phyloP scores from a whole-genome alignment of 2,797 vertebrate species.

The Clarias pachynema region DNA sequence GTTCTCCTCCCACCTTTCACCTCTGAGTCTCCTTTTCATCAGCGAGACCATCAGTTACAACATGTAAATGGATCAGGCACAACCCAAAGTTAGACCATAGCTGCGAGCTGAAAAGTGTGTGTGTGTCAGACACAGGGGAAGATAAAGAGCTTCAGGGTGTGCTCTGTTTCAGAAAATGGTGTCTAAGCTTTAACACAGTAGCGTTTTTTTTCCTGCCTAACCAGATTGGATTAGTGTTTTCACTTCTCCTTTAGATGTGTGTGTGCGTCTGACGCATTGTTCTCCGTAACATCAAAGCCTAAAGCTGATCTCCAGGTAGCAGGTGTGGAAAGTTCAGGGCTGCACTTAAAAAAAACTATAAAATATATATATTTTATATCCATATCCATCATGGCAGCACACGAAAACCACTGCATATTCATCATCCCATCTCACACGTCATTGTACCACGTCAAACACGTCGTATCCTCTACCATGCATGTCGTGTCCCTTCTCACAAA shows the following conservation, averaged over 20 bases:
- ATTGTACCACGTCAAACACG: background rate
- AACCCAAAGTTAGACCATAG: background rate
- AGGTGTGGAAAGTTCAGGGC: background rate
- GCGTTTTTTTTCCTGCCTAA: background rate
- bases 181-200: background rate
- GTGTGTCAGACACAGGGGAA: background rate
- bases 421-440: background rate
- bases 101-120: constrained; percentile 1
- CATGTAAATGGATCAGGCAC: background rate
- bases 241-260: background rate
- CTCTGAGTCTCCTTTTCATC: background rate
- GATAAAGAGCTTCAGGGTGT: constrained; percentile 15
- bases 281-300: background rate
- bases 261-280: background rate
- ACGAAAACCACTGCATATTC: background rate
- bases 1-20: background rate
- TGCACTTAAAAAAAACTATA: background rate
- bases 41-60: background rate
- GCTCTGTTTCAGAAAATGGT: background rate
- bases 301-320: no score
- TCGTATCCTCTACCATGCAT: no score
- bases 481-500: no score
- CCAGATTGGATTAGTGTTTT: background rate
- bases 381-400: no score
- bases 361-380: no score